Conservation (phyloP, 92 coral and sea anemone species). For the Epizoanthus ramosus region DNA sequence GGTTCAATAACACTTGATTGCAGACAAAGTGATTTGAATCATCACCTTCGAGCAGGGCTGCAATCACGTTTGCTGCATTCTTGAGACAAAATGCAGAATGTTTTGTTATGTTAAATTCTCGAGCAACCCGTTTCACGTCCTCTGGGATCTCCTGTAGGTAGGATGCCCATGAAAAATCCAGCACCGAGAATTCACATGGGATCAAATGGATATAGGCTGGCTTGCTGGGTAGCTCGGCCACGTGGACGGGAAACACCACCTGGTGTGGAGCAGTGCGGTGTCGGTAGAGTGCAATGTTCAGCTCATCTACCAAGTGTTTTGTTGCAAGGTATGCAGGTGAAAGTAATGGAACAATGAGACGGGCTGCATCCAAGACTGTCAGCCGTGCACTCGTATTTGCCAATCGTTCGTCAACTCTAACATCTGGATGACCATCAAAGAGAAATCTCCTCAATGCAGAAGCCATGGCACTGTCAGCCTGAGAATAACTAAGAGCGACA, state of each 20-base stretch:
- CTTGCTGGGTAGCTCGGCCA: constrained; percentile 63
- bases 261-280: constrained; percentile 67
- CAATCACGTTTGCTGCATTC: constrained; percentile 50
- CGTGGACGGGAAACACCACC: constrained; percentile 69
- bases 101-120: constrained; percentile 28
- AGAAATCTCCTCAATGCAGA: constrained; percentile 65
- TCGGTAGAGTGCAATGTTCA: constrained; percentile 85
- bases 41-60: constrained; percentile 31
- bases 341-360: constrained; percentile 70
- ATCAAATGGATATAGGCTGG: constrained; percentile 85
- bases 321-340: constrained; percentile 73
- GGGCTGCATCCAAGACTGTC: constrained; percentile 72
- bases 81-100: constrained; percentile 58
- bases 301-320: constrained; percentile 84
- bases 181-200: constrained; percentile 69
- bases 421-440: constrained; percentile 50
- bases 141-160: constrained; percentile 16
- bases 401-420: constrained; percentile 61
- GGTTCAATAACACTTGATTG: constrained; percentile 66
- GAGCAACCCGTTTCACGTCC: constrained; percentile 35
- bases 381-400: constrained; percentile 69
- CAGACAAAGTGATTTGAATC: not conserved
- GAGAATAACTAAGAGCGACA: constrained; percentile 75
- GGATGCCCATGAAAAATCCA: constrained; percentile 61
- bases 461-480: constrained; percentile 56